Base-by-base conservation (phyloP, 1,140 invertebrate species). In the Panagrolaimus sp. region DNA sequence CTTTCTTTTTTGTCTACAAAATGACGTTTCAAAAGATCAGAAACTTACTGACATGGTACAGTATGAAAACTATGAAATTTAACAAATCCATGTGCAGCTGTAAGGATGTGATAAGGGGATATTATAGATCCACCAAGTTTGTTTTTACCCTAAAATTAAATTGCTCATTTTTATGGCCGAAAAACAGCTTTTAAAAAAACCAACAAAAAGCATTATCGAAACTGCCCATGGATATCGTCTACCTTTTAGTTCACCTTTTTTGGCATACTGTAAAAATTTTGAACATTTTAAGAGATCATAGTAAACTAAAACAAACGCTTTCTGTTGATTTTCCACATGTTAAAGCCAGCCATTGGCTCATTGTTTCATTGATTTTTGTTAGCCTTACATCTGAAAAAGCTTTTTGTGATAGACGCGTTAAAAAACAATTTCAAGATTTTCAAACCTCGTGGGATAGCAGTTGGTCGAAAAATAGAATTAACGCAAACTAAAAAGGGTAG, bases 121-220 rank as follows among this genome's bases (percentile, higher is more conserved):
- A 70, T 71, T 14, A 70, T 68, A 5, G 57, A 51, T n/a, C 69
- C 69, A 9, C 68, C 68, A 42, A 70, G 69, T 31, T 70, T 70
- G 20, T 70, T 70, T 14, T 47, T 44, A 42, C 51, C 51, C 44
- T 71, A 14, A 51, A n/a, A 70, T n/a, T 8, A 57, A 1, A 25
- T 11, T n/a, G n/a, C n/a, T 2, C 9, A 48, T 57, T 64, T 23
- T 9, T 11, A 61, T 23, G n/a, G n/a, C n/a, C n/a, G 4, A 2
- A 14, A 5, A 72, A 0, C 5, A 38, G n/a, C 4, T 5, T 20
- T 23, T 4, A n/a, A 20, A 31, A n/a, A 16, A 67, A 25, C 65
- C 3, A 9, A 27, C 65, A 23, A 13, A 25, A 23, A 69, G 45
- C n/a, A 46, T 63, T 20, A 70, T 47, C 4, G 69, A 72, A 4